phyloP scores from a whole-genome alignment of 2,888 invertebrate species.

The Mayetiola destructor region DNA sequence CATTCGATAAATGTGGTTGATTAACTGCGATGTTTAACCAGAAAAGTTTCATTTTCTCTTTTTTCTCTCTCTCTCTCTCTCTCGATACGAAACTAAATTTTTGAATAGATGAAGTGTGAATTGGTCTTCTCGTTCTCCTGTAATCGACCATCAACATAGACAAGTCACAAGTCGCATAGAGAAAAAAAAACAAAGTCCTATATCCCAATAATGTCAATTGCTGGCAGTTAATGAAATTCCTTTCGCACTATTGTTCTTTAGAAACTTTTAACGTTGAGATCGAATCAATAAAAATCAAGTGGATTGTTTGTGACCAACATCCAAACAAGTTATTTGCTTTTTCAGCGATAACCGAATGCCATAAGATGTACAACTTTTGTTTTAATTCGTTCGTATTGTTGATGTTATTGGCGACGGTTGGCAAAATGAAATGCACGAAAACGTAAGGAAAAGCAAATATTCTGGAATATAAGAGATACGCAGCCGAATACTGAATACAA shows the following conservation, averaged over 20 bases:
- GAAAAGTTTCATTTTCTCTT: slow-evolving; percentile 5
- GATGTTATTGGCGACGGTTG: too few relatives aligned
- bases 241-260: neutral
- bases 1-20: slow-evolving; percentile 9
- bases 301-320: neutral
- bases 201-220: slow-evolving; percentile 12
- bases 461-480: neutral
- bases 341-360: neutral
- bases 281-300: neutral
- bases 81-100: too few relatives aligned
- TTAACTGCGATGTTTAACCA: slow-evolving; percentile 8
- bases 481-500: too few relatives aligned
- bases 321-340: neutral
- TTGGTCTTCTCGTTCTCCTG: too few relatives aligned
- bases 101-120: too few relatives aligned
- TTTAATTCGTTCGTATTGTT: too few relatives aligned
- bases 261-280: too few relatives aligned
- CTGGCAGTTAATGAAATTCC: slow-evolving; percentile 4
- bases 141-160: too few relatives aligned
- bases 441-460: neutral
- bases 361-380: neutral
- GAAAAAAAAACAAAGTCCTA: too few relatives aligned
- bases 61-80: too few relatives aligned
- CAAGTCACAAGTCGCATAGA: too few relatives aligned
- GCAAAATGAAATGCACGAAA: too few relatives aligned